Evolutionary conservation across 2,888 invertebrate genomes (phyloP).

Genomic region (Sinohyriopsis cumingii): DNA sequence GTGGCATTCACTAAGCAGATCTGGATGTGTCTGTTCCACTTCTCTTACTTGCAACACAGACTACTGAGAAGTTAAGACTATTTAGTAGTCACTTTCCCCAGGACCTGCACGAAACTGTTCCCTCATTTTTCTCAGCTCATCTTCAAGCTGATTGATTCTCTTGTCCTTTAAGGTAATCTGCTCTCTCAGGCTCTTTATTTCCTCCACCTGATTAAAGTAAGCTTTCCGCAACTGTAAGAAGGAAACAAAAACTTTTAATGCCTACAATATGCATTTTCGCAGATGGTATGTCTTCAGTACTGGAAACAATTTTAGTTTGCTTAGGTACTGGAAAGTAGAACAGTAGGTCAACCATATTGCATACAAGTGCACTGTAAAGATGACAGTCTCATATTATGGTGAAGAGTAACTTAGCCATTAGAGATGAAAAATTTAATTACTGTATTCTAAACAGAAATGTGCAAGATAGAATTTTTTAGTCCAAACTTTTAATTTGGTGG

Average conservation of each 20-base stretch:
- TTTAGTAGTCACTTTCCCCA: slow-evolving; percentile 41
- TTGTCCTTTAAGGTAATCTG: slow-evolving; percentile 86
- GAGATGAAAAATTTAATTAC: no score
- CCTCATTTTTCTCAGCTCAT: slow-evolving; percentile 73
- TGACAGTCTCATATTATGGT: no score
- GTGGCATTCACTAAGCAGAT: no score
- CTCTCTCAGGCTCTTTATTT: slow-evolving; percentile 83
- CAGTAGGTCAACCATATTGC: no score
- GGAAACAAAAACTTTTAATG: background rate
- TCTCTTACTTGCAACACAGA: background rate
- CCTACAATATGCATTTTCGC: background rate
- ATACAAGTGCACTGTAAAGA: no score
- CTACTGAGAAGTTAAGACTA: background rate
- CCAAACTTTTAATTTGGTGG: no score
- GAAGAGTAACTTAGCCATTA: no score
- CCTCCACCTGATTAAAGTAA: slow-evolving; percentile 85
- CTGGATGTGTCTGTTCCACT: no score
- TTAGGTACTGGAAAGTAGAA: no score
- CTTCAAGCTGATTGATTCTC: slow-evolving; percentile 86
- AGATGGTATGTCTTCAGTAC: background rate
- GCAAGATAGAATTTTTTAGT: no score
- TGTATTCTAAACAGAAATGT: no score
- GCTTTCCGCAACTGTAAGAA: slow-evolving; percentile 80
- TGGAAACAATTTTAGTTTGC: no score
- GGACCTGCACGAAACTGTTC: slow-evolving; percentile 10